Percentiles rank a stretch among this genome's conserved stretches.
Evolutionary conservation across 2,113 vertebrate species (phyloP).

Genomic region (Chelonoidis abingdonii): DNA sequence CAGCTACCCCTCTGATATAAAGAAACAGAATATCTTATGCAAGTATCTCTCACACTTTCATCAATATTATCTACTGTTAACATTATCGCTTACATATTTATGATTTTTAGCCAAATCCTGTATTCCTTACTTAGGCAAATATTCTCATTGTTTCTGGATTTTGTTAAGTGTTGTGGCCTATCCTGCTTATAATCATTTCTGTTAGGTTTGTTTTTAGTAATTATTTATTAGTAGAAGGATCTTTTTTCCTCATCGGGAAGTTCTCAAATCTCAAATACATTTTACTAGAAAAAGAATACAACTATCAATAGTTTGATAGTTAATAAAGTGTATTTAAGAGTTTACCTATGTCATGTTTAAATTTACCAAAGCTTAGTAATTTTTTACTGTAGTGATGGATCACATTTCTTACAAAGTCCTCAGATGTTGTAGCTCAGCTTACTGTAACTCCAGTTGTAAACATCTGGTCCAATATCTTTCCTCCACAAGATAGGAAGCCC

Average conservation of each 20-base stretch:
- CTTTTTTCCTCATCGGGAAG: neutral
- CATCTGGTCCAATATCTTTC: neutral
- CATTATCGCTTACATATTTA: neutral
- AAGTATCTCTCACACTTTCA: neutral
- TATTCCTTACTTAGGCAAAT: neutral
- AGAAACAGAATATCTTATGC: neutral
- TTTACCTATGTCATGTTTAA: neutral
- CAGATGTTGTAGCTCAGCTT: neutral
- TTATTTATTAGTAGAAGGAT: neutral
- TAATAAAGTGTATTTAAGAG: neutral
- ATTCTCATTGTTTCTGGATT: neutral
- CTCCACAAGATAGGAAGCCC: neutral
- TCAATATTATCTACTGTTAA: neutral
- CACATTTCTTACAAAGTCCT: neutral
- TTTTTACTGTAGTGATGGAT: neutral
- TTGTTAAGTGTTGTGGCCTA: neutral
- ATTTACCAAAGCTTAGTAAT: neutral
- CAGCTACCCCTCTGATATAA: too few species aligned
- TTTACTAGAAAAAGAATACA: neutral
- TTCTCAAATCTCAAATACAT: neutral
- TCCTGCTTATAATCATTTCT: neutral
- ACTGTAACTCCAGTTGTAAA: neutral
- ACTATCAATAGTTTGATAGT: neutral
- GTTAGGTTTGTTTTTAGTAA: neutral
- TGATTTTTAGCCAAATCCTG: neutral